Evolutionary conservation across 2,113 vertebrate genomes (phyloP).

Genomic region (Crotalus viridis): DNA sequence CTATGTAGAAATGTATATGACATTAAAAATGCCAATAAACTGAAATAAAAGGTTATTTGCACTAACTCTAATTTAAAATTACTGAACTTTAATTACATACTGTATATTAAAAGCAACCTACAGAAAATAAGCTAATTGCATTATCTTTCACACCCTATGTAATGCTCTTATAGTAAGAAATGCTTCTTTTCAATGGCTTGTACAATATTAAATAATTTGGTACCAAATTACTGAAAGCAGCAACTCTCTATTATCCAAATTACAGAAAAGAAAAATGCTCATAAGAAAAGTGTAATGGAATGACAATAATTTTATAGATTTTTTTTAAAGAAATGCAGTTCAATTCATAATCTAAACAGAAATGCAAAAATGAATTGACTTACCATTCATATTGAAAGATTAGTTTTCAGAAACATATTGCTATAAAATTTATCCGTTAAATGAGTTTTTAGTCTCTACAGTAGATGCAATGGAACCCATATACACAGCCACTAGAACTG

Average conservation of each 20-base stretch:
- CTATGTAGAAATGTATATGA: constrained; percentile 20
- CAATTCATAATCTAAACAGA: constrained; percentile 28
- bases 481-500: constrained; percentile 55
- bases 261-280: constrained; percentile 55
- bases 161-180: neutral
- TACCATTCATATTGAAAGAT: constrained; percentile 81
- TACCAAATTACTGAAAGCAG: constrained; percentile 2
- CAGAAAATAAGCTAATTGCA: neutral
- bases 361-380: constrained; percentile 65
- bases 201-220: neutral
- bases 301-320: constrained; percentile 41
- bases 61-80: neutral
- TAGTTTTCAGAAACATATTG: constrained; percentile 79
- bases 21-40: neutral
- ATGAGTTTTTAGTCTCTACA: constrained; percentile 70
- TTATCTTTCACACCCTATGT: neutral
- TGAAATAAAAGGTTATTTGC: constrained; percentile 4
- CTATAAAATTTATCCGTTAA: constrained; percentile 70
- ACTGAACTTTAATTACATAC: neutral
- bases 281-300: constrained; percentile 51
- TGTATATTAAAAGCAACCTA: neutral
- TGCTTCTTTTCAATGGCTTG: neutral
- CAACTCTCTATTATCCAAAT: constrained; percentile 15
- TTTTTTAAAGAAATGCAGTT: constrained; percentile 24
- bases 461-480: constrained; percentile 54